Evolutionary conservation across 2,797 vertebrate species (phyloP), one percentile per base, ranked within the genome.

Genomic region (Hapalemur alaotrensis): DNA sequence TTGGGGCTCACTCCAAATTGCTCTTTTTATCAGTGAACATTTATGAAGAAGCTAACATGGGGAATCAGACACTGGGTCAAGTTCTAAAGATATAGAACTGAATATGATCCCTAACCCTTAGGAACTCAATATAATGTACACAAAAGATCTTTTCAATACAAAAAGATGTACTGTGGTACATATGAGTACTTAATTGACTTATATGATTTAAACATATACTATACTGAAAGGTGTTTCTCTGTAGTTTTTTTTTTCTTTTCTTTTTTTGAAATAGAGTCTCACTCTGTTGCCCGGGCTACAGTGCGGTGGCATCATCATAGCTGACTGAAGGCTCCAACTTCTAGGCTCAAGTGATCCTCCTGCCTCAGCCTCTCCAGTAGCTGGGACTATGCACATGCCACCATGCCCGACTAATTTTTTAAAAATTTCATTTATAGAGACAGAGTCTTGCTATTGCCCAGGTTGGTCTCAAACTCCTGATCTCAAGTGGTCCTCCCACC

Each of bases 151-250:
- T 86, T 92, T 78, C 7, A 61, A 61, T 67, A 83, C 23, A 22
- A 57, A 57, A 57, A 57, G 54, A 57, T 57, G 22, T 28, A 90
- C 28, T 82, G 25, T 23, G 28, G 61, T 22, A 80, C 17, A 48
- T 28, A 83, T 1, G 88, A 67, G 22, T 5, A 75, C n/a, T 85
- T 87, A 79, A 65, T 41, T 82, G 52, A 65, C 82, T 85, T 63
- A 10, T 15, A 61, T 73, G 20, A 57, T 79, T 88, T 88, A 67
- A 79, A 69, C 38, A 78, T 38, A 86, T 25, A 88, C 13, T 85
- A 57, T 54, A 93, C 63, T 88, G 30, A 87, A 96, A 46, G 85
- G 89, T 50, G 32, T 63, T 87, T 89, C 38, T 92, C 67, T 83
- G 18, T 90, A 70, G 67, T 72, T 57, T 63, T 89, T 57, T 13